Base-by-base conservation (phyloP, 2,797 vertebrate species). In the Stomatorhinus walkeri region DNA sequence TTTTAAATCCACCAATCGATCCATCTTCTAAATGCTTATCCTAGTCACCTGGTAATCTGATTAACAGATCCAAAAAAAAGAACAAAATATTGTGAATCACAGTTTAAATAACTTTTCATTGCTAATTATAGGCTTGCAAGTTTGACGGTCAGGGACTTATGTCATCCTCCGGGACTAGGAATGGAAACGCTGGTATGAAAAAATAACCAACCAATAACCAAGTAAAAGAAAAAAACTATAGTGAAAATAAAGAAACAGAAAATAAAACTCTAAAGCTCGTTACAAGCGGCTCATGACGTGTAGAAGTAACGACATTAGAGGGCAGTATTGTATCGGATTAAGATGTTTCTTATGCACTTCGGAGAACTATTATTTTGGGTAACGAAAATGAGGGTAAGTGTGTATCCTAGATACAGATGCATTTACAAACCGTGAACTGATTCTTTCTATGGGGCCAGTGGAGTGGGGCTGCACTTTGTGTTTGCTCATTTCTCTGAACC, bases 241-340 rank as follows among this genome's bases (percentile, higher is more conserved):
- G 16, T 79, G 36, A 43, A 79, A 79, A 2, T 79, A 79, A 79
- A 19, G 76, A 81, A 22, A n/a, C 3, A 43, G 6, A 46, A 81
- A 81, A 43, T 81, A 81, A 22, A 46, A 81, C 16, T 9, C 12
- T 5, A 7, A 43, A n/a, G 72, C 36, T 79, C 5, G 14, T 43
- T n/a, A n/a, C 14, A 9, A 19, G 40, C 12, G 40, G 8, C 40
- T 46, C 14, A 40, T 76, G 32, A 76, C 51, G 49, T 54, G 9
- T 81, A 43, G 36, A 40, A 28, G 49, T 14, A 14, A n/a, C 76
- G 22, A 49, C 87, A 76, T 72, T 88, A 88, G 87, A 88, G 61
- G 87, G 87, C 87, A 88, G 68, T n/a, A 54, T 79, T 88, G 72
- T 81, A 81, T n/a, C 10, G 16, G 87, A 88, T 46, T 46, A 46